Conservation (phyloP, 2,113 vertebrate species). For the Grantiella picta region DNA sequence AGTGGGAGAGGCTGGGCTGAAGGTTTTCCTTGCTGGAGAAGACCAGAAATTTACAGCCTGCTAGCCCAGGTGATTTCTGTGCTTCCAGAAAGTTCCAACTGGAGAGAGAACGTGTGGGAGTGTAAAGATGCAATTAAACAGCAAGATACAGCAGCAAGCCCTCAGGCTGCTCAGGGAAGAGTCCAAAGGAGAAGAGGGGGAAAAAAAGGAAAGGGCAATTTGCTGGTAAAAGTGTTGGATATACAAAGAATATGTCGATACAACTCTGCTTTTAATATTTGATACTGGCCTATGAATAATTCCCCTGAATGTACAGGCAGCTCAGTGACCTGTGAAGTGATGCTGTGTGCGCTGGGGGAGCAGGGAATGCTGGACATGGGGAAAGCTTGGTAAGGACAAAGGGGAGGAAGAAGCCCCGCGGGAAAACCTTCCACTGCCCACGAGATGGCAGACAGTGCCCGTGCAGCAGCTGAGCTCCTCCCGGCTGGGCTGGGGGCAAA, state of each 20-base stretch:
- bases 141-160: neutral
- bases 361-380: neutral
- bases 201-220: neutral
- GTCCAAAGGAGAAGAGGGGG: neutral
- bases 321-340: neutral
- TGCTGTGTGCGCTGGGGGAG: neutral
- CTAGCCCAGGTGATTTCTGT: neutral
- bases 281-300: neutral
- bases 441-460: slow-evolving; percentile 49
- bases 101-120: neutral
- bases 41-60: neutral
- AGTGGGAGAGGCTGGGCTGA: neutral
- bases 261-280: slow-evolving; percentile 26
- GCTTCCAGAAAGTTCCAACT: neutral
- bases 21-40: neutral
- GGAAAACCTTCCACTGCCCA: neutral
- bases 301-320: neutral
- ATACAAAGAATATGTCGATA: neutral
- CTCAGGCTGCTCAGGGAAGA: neutral
- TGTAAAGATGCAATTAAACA: neutral
- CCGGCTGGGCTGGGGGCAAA: accelerated
- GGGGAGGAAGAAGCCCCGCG: neutral
- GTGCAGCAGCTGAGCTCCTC: neutral
- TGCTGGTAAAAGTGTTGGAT: neutral
- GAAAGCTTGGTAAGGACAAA: neutral